These are phyloP conservation scores for Dromiciops gliroides DNA, from an alignment of 2,113 vertebrate genomes.

Conservation along the genomic window DNA sequence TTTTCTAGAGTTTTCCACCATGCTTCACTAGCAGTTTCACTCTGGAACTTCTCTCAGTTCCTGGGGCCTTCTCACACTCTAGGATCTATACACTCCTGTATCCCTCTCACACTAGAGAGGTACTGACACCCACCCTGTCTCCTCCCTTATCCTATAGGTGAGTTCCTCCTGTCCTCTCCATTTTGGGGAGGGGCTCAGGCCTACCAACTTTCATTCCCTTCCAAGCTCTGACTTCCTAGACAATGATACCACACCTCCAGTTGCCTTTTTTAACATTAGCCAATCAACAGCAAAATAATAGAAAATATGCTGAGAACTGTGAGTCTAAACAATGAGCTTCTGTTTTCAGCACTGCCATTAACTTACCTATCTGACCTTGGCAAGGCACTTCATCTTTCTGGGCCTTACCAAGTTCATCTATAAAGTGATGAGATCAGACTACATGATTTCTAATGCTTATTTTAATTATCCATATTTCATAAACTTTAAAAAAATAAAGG, in stretches of 20 bases:
- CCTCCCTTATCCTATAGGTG: not conserved
- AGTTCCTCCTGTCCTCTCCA: not conserved
- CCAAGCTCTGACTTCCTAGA: not conserved
- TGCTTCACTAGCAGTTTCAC: not conserved
- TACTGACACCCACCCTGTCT: not conserved
- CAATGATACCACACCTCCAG: not conserved
- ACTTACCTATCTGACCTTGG: not conserved
- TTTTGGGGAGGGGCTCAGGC: not conserved
- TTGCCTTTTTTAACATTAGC: not conserved
- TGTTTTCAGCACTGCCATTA: not conserved
- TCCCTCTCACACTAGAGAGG: not conserved
- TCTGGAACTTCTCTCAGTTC: not conserved
- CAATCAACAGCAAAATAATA: not conserved
- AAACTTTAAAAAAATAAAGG: not conserved
- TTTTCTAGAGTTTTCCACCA: not conserved
- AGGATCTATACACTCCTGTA: not conserved
- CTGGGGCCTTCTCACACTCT: not conserved
- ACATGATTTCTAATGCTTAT: not conserved
- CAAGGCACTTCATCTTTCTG: not conserved
- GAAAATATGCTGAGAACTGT: not conserved
- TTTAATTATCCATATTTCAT: not conserved
- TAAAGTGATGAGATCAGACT: not conserved
- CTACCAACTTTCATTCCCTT: not conserved
- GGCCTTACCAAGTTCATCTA: not conserved
- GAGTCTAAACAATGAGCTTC: not conserved